phyloP scores from a whole-genome alignment of 2,888 invertebrate species.

The Eilema depressum region DNA sequence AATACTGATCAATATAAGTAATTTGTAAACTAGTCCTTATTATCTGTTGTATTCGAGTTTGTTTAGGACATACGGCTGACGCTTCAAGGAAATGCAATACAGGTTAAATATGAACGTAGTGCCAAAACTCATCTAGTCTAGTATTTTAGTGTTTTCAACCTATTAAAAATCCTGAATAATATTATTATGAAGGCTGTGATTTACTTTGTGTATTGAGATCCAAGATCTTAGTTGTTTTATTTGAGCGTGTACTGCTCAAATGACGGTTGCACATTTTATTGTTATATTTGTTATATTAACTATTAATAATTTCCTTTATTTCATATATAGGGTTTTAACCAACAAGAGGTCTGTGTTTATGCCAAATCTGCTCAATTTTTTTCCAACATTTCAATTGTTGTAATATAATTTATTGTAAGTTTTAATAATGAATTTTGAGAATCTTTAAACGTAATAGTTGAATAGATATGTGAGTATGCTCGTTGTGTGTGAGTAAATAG shows the following conservation, averaged over 20 bases:
- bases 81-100: conserved; percentile 59
- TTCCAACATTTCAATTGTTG: conserved; percentile 58
- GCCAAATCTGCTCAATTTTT: conserved; percentile 82
- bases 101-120: conserved; percentile 59
- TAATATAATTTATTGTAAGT: conserved; percentile 59
- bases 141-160: conserved; percentile 58
- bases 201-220: conserved; percentile 77
- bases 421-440: conserved; percentile 56
- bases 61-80: conserved; percentile 54
- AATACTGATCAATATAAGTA: conserved; percentile 51
- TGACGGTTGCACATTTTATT: conserved; percentile 39
- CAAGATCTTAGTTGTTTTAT: conserved; percentile 68
- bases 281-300: conserved; percentile 24
- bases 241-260: conserved; percentile 57
- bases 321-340: conserved; percentile 46
- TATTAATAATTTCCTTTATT: conserved; percentile 41
- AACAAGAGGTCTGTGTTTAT: conserved; percentile 65
- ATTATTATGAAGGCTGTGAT: conserved; percentile 83
- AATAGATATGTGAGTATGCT: conserved; percentile 48
- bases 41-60: conserved; percentile 39
- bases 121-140: conserved; percentile 67
- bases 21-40: conserved; percentile 37
- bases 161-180: conserved; percentile 50
- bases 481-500: conserved; percentile 50
- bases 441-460: conserved; percentile 52